phyloP scores from a whole-genome alignment of 2,888 invertebrate species.

The Timema podura region DNA sequence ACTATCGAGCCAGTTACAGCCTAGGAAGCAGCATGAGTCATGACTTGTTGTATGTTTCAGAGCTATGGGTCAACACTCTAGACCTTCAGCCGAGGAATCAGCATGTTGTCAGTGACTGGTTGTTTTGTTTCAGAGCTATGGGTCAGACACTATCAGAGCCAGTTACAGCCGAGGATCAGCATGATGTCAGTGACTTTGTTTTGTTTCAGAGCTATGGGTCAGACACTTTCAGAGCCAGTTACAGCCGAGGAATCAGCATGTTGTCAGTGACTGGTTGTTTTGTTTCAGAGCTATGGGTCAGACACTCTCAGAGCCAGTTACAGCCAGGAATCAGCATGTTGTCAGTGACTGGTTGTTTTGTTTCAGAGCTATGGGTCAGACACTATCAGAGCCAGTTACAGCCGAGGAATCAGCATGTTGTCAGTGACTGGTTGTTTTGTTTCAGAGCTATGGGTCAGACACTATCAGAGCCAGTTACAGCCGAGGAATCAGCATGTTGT shows the following conservation, averaged over 20 bases:
- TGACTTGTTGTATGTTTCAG: too few species aligned
- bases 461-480: too few species aligned
- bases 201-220: conserved; percentile 69
- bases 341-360: conserved; percentile 46
- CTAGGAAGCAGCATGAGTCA: conserved; percentile 77
- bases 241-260: conserved; percentile 82
- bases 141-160: conserved; percentile 63
- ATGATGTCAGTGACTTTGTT: too few species aligned
- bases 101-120: too few species aligned
- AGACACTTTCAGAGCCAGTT: conserved; percentile 94
- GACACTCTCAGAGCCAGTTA: conserved; percentile 94
- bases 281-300: conserved; percentile 47
- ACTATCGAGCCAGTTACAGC: conserved; percentile 94
- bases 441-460: too few species aligned
- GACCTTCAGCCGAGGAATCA: too few species aligned
- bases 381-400: conserved; percentile 90
- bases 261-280: conserved; percentile 50
- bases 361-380: too few species aligned
- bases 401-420: conserved; percentile 76
- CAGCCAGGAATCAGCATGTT: conserved; percentile 77
- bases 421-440: too few species aligned
- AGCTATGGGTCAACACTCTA: too few species aligned
- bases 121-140: too few species aligned
- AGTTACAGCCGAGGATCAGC: conserved; percentile 77
- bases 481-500: too few species aligned